These are phyloP conservation scores for Mus minutoides DNA, from an alignment of 2,797 vertebrate species.

Conservation along the genomic window DNA sequence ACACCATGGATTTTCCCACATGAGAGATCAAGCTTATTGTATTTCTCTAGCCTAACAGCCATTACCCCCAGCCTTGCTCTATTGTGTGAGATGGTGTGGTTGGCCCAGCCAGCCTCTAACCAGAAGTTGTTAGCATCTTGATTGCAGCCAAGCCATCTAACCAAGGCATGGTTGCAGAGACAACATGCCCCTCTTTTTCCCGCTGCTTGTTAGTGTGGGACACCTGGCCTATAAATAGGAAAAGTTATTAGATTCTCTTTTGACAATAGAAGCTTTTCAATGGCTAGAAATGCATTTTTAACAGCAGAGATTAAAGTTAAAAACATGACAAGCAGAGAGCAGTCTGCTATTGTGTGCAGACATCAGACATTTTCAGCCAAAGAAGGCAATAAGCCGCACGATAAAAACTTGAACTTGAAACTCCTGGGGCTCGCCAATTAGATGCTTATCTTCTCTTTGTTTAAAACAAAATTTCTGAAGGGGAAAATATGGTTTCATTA, in stretches of 20 bases:
- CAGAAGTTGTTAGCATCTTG: constrained; percentile 72
- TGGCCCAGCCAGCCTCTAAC: constrained; percentile 74
- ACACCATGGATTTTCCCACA: constrained; percentile 82
- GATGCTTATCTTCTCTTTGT: constrained; percentile 68
- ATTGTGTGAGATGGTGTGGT: constrained; percentile 72
- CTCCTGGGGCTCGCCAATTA: constrained; percentile 69
- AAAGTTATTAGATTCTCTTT: constrained; percentile 85
- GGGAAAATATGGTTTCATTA: constrained; percentile 72
- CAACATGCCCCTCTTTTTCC: constrained; percentile 76
- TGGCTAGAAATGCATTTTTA: constrained; percentile 79
- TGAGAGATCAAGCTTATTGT: constrained; percentile 85
- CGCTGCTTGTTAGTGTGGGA: constrained; percentile 78
- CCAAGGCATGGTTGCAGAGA: constrained; percentile 71
- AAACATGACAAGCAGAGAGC: constrained; percentile 75
- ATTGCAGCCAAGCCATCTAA: constrained; percentile 68
- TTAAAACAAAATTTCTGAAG: constrained; percentile 74
- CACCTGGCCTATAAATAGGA: constrained; percentile 80
- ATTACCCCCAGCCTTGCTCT: constrained; percentile 56
- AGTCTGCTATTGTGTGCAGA: constrained; percentile 78
- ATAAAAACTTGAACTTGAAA: constrained; percentile 62
- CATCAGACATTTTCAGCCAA: constrained; percentile 75
- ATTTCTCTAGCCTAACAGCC: constrained; percentile 78
- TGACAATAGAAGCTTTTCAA: constrained; percentile 83
- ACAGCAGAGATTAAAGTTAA: constrained; percentile 82
- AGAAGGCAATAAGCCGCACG: constrained; percentile 25